Base-by-base conservation (phyloP, 64 coral and sea anemone genomes). In the Porites australiensis region DNA sequence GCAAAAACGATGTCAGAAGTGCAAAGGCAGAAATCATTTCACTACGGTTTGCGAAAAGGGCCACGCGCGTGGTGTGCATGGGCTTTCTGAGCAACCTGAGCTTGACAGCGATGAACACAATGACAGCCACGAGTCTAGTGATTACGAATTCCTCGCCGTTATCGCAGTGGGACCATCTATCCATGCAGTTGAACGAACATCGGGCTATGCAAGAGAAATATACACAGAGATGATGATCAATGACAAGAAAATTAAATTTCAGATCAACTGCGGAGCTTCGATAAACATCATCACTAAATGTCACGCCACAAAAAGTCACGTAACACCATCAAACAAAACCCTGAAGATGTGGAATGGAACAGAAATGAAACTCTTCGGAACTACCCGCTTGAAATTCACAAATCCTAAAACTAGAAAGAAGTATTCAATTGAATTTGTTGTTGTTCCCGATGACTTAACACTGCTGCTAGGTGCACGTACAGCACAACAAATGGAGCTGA, bases 261-360 rank as follows among this genome's bases (percentile, higher is more conserved):
- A n/a, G n/a, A n/a, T n/a, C 23, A 70, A 86, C 80, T 77, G 90
- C 76, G 90, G 90, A 2, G 70, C 55, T 6, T 92, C 90, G 2
- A 67, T 92, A 3, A 92, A 91, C 49, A 63, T 72, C 21, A 22
- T 92, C 58, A 83, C 72, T 21, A 14, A 83, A 61, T 46, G 50
- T 2, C 60, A 91, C 79, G 20, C 54, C 23, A 82, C 44, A 64
- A 66, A 53, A n/a, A n/a, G n/a, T n/a, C n/a, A n/a, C n/a, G n/a
- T n/a, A n/a, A n/a, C n/a, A n/a, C n/a, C n/a, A n/a, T n/a, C n/a
- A n/a, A n/a, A n/a, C n/a, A n/a, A n/a, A n/a, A n/a, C n/a, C n/a
- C n/a, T n/a, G n/a, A n/a, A n/a, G n/a, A n/a, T n/a, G n/a, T n/a
- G n/a, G n/a, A n/a, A n/a, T n/a, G n/a, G n/a, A n/a, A n/a, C n/a